Evolutionary conservation across 2,797 vertebrate genomes (phyloP).

Genomic region (Chanos chanos): DNA sequence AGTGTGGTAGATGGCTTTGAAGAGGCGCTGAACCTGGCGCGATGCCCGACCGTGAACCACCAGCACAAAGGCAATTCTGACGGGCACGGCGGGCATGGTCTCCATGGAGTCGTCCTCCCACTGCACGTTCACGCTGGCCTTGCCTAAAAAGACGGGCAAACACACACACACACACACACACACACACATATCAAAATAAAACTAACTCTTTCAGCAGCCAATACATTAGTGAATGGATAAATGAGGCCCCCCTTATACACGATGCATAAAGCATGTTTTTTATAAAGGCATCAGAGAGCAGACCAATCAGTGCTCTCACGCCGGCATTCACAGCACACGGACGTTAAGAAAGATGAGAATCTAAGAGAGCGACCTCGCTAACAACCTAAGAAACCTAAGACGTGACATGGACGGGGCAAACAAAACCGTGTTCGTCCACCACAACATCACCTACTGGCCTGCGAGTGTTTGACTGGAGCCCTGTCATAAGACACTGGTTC

Average conservation of each 20-base stretch:
- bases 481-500: conserved; percentile 27
- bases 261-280: no score
- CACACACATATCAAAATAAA: no score
- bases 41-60: conserved; percentile 93
- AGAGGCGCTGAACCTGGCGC: conserved; percentile 93
- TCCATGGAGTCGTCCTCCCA: conserved; percentile 95
- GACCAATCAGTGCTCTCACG: no score
- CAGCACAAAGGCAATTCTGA: conserved; percentile 90
- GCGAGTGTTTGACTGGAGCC: conserved; percentile 24
- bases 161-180: conserved; percentile 7
- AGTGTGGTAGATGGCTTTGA: conserved; percentile 97
- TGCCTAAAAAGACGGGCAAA: conserved; percentile 71
- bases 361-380: background rate
- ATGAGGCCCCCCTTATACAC: no score
- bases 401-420: conserved; percentile 2
- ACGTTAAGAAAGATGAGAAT: no score
- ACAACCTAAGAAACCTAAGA: conserved; percentile 4
- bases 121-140: conserved; percentile 88
- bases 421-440: conserved; percentile 1
- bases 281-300: no score
- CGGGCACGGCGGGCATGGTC: conserved; percentile 78
- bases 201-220: no score
- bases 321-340: no score
- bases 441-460: conserved; percentile 22
- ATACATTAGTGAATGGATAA: no score